Conservation (phyloP, 1,140 invertebrate genomes). For the Cotesia vestalis region DNA sequence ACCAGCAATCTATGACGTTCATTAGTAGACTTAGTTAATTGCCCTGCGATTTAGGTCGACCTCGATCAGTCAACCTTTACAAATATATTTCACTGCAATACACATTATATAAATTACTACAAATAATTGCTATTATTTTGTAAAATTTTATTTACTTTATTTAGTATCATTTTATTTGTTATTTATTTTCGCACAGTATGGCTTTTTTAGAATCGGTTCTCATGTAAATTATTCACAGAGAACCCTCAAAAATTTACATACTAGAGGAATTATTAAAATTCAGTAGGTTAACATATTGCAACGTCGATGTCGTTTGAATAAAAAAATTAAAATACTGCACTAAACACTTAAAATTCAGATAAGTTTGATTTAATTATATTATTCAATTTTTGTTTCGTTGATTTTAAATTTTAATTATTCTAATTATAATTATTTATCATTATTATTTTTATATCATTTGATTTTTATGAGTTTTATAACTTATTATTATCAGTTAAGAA, state of each 20-base stretch:
- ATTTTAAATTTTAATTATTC: neutral
- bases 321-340: too few species aligned
- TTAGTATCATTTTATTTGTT: neutral
- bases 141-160: neutral
- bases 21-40: conserved; percentile 34
- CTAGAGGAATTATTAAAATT: conserved; percentile 4
- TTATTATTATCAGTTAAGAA: neutral
- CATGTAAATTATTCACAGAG: neutral
- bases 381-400: too few species aligned
- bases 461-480: neutral
- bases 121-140: neutral
- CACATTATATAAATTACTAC: neutral
- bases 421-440: neutral
- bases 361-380: too few species aligned
- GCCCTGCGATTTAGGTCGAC: neutral
- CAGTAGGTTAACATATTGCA: neutral
- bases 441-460: neutral
- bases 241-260: conserved; percentile 2
- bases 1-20: conserved; percentile 24
- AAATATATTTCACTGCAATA: neutral
- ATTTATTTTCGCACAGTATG: neutral
- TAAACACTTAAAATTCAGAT: too few species aligned
- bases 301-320: neutral
- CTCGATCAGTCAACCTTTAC: conserved; percentile 18
- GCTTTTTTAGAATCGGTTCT: neutral